Percentiles rank a stretch among this genome's conserved stretches.
Conservation (phyloP, 1,140 invertebrate species). For the Polyergus mexicanus region DNA sequence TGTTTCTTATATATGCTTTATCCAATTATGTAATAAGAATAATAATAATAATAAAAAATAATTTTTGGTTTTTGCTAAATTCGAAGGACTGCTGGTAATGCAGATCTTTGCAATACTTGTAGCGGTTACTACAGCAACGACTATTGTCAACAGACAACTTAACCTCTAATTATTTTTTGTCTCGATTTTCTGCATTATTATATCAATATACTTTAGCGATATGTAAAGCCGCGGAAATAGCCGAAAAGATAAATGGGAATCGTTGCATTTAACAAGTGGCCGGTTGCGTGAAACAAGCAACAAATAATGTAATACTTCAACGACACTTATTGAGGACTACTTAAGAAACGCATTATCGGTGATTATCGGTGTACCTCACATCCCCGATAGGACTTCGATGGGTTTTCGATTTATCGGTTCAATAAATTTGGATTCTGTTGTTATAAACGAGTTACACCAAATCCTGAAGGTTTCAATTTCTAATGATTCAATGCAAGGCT, state of each 20-base stretch:
- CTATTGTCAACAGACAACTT: no score
- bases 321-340: slow-evolving; percentile 68
- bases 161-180: no score
- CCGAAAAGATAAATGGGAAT: not conserved
- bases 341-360: slow-evolving; percentile 76
- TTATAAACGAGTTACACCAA: slow-evolving; percentile 65
- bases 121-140: no score
- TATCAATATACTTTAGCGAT: no score
- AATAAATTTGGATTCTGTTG: slow-evolving; percentile 76
- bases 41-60: no score
- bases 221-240: not conserved
- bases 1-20: no score
- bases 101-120: no score
- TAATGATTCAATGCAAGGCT: not conserved
- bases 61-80: no score
- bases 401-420: slow-evolving; percentile 41
- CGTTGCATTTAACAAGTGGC: not conserved
- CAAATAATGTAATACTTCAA: not conserved
- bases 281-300: not conserved
- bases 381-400: slow-evolving; percentile 55
- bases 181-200: no score
- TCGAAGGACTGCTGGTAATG: no score
- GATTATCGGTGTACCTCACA: slow-evolving; percentile 73
- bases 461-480: slow-evolving; percentile 68
- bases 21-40: no score